Conservation (phyloP, 2,888 invertebrate species). For the Harmothoe impar region DNA sequence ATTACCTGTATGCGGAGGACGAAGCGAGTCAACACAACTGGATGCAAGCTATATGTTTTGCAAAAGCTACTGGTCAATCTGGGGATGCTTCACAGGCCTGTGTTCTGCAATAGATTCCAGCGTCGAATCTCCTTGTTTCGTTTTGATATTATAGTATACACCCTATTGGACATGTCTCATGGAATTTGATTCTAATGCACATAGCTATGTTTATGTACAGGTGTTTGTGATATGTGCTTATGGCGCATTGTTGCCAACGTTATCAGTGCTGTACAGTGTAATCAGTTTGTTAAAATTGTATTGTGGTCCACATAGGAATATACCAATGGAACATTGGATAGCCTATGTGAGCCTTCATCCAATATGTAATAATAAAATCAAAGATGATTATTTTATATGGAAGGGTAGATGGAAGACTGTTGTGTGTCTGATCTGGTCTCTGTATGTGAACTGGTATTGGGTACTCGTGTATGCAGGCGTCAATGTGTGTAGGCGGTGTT, state of each 20-base stretch:
- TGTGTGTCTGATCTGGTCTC: too few species aligned
- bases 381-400: too few species aligned
- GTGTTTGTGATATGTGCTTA: neutral
- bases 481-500: neutral
- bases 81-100: slow-evolving; percentile 80
- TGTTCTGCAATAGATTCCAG: slow-evolving; percentile 75
- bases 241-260: too few species aligned
- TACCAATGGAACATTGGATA: too few species aligned
- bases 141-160: neutral
- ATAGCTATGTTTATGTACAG: neutral
- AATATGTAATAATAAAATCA: too few species aligned
- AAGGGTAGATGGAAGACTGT: too few species aligned
- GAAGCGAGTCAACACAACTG: slow-evolving; percentile 80
- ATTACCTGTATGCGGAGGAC: slow-evolving; percentile 82
- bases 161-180: neutral
- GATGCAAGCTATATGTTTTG: slow-evolving; percentile 84
- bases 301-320: too few species aligned
- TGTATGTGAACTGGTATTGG: too few species aligned
- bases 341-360: too few species aligned
- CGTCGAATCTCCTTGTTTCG: neutral
- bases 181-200: neutral
- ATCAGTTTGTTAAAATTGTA: too few species aligned
- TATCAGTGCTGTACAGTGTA: too few species aligned
- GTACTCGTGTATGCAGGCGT: too few species aligned
- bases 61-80: slow-evolving; percentile 79